These are phyloP conservation scores for Tiliacea citrago DNA, from an alignment of 2,888 invertebrate species.

Conservation along the genomic window DNA sequence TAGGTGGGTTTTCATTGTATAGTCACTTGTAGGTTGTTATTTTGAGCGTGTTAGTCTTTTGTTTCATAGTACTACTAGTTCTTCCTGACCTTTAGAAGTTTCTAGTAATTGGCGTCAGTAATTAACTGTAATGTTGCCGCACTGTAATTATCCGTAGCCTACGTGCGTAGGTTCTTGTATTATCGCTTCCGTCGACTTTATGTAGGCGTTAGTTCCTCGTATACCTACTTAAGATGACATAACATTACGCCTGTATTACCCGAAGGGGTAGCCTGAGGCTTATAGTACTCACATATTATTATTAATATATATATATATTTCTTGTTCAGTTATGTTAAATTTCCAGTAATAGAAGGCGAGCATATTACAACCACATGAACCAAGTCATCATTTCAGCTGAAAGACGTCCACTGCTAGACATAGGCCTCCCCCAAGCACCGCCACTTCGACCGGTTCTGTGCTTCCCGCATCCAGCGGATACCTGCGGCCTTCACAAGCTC, in stretches of 20 bases:
- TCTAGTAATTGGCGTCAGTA: conserved; percentile 1
- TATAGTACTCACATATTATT: too few relatives aligned
- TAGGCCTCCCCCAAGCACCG: too few relatives aligned
- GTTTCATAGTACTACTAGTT: background rate
- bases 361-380: too few relatives aligned
- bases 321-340: too few relatives aligned
- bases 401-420: too few relatives aligned
- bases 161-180: conserved; percentile 8
- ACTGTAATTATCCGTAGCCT: background rate
- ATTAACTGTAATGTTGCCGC: background rate
- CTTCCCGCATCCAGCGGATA: too few relatives aligned
- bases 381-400: too few relatives aligned
- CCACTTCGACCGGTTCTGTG: too few relatives aligned
- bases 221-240: background rate
- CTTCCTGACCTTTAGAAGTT: conserved; percentile 13
- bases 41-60: background rate
- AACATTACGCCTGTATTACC: background rate
- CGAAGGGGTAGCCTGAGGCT: background rate
- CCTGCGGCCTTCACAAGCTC: too few relatives aligned
- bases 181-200: background rate
- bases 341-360: too few relatives aligned
- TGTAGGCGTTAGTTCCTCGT: conserved; percentile 7
- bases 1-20: background rate
- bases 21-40: background rate
- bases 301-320: too few relatives aligned